phyloP scores from a whole-genome alignment of 2,888 invertebrate genomes.

The Sarcophaga carnaria region DNA sequence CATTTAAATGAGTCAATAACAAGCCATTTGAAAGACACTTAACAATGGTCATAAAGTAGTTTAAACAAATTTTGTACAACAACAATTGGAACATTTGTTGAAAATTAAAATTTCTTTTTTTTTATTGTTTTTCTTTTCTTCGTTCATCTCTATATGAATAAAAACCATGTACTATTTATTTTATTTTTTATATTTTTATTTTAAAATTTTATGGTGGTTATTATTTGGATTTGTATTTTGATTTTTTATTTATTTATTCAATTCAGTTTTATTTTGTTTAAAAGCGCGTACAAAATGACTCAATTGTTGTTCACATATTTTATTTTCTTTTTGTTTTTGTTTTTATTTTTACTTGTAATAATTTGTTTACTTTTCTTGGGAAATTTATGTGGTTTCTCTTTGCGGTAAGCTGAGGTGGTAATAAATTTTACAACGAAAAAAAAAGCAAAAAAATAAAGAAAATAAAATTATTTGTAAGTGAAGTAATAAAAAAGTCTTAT shows the following conservation, averaged over 20 bases:
- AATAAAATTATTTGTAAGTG: too few relatives aligned
- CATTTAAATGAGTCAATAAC: conserved; percentile 78
- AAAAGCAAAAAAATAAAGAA: too few relatives aligned
- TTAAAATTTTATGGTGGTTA: conserved; percentile 49
- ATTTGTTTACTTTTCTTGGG: not conserved
- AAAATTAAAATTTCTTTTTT: conserved; percentile 50
- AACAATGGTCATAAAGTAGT: conserved; percentile 77
- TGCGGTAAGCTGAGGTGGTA: not conserved
- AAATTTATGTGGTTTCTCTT: conserved; percentile 21
- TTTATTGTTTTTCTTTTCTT: not conserved
- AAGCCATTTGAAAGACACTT: conserved; percentile 76
- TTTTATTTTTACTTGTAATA: not conserved
- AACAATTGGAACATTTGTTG: conserved; percentile 62
- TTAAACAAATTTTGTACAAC: conserved; percentile 49
- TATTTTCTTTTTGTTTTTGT: not conserved
- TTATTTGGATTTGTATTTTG: conserved; percentile 19
- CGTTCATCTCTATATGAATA: not conserved
- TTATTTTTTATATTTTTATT: not conserved
- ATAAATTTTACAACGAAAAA: conserved; percentile 1
- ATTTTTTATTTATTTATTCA: conserved; percentile 7
- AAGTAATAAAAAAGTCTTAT: not conserved
- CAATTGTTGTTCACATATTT: conserved; percentile 17
- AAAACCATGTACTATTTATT: not conserved
- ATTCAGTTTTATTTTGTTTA: conserved; percentile 11
- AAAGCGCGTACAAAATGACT: conserved; percentile 14